These are phyloP conservation scores for Crypturellus tataupa DNA, from an alignment of 2,797 vertebrate genomes.

Conservation along the genomic window DNA sequence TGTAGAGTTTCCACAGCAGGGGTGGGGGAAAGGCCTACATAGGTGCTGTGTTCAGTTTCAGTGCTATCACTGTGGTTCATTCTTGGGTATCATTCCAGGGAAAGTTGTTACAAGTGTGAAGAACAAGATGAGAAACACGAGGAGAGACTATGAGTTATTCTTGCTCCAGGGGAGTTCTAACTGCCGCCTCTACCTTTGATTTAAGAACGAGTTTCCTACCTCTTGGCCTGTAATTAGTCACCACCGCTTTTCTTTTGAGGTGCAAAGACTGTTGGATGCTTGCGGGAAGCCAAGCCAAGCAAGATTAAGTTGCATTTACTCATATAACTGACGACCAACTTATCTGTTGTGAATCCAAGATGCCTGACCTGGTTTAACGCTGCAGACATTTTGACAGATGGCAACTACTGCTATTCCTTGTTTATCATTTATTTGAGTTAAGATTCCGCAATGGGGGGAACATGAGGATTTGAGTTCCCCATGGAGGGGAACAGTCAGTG, in stretches of 20 bases:
- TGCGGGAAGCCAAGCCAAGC: background rate
- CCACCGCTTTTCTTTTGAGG: background rate
- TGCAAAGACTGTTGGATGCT: background rate
- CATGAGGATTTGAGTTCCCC: too few relatives aligned
- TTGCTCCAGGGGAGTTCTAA: background rate
- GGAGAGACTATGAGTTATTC: background rate
- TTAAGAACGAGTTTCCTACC: background rate
- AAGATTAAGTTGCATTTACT: background rate
- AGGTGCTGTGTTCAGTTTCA: background rate
- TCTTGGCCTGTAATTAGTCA: background rate
- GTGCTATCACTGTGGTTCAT: background rate
- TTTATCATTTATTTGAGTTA: background rate
- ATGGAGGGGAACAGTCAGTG: background rate
- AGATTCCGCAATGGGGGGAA: background rate
- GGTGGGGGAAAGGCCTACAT: background rate
- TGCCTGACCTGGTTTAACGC: background rate
- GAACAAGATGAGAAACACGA: background rate
- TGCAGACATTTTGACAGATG: background rate
- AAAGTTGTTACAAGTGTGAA: background rate
- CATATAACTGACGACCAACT: constrained; percentile 6
- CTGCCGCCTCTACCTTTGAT: background rate
- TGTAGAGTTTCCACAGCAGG: background rate
- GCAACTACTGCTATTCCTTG: constrained; percentile 19
- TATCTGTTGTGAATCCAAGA: background rate
- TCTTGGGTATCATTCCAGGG: background rate